phyloP scores from a whole-genome alignment of 2,888 invertebrate species.

The Drosophila merina region DNA sequence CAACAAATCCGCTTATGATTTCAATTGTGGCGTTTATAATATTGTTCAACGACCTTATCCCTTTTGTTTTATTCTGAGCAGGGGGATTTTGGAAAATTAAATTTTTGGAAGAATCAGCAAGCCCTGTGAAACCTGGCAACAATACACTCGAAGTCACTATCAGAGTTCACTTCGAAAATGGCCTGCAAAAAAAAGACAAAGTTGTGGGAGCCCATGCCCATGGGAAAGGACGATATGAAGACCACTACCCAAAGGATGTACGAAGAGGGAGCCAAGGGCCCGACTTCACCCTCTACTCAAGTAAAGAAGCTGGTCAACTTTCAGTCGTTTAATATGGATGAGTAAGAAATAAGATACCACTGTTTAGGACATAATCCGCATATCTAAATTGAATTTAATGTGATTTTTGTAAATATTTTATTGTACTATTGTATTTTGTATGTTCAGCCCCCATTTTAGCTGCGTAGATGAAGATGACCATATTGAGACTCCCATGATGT shows the following conservation, averaged over 20 bases:
- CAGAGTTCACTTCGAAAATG: constrained; percentile 39
- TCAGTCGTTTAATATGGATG: constrained; percentile 68
- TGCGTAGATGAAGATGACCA: constrained; percentile 36
- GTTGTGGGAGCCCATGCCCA: constrained; percentile 49
- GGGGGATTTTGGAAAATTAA: constrained; percentile 3
- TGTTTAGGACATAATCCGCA: not conserved
- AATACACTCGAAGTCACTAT: constrained; percentile 4
- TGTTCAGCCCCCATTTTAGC: not conserved
- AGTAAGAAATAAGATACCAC: constrained; percentile 42
- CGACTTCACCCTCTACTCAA: constrained; percentile 40
- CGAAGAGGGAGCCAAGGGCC: constrained; percentile 54
- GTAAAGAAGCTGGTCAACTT: constrained; percentile 63
- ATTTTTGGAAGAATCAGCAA: not conserved
- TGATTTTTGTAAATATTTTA: too few relatives aligned
- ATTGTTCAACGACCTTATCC: constrained; percentile 5
- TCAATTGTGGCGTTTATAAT: constrained; percentile 41
- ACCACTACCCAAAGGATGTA: constrained; percentile 67
- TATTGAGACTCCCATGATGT: constrained; percentile 43
- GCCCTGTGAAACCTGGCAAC: constrained; percentile 13
- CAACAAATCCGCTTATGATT: constrained; percentile 31
- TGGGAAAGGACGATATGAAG: constrained; percentile 43
- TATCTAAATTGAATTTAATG: not conserved
- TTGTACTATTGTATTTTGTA: too few relatives aligned
- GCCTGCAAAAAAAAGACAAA: constrained; percentile 49
- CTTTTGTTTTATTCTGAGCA: constrained; percentile 18